These are phyloP conservation scores for Callionymus lyra DNA, from an alignment of 2,113 vertebrate genomes.

Conservation along the genomic window DNA sequence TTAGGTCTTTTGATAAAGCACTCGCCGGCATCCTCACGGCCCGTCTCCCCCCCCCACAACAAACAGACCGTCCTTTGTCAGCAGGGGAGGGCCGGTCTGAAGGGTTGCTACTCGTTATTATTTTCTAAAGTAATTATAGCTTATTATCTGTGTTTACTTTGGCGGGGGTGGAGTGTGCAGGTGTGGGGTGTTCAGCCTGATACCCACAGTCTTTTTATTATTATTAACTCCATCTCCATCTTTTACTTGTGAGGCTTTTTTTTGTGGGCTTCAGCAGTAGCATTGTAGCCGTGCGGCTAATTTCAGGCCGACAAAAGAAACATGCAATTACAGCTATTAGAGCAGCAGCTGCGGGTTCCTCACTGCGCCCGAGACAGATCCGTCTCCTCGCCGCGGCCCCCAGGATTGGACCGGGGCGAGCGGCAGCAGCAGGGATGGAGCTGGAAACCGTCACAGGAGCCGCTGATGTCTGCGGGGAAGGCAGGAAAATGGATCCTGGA, in stretches of 20 bases:
- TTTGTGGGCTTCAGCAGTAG: slow-evolving; percentile 72
- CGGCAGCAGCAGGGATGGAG: slow-evolving; percentile 23
- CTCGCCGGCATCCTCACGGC: slow-evolving; percentile 65
- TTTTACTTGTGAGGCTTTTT: slow-evolving; percentile 73
- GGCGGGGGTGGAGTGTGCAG: slow-evolving; percentile 82
- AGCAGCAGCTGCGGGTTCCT: slow-evolving; percentile 87
- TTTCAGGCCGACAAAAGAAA: slow-evolving; percentile 86
- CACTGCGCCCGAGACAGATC: slow-evolving; percentile 48
- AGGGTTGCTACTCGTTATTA: slow-evolving; percentile 73
- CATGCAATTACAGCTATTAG: slow-evolving; percentile 94
- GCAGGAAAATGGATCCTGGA: slow-evolving; percentile 38
- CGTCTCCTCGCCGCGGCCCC: slow-evolving; percentile 38
- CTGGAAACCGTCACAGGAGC: slow-evolving; percentile 35
- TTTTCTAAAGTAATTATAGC: slow-evolving; percentile 93
- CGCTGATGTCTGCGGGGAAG: slow-evolving; percentile 29
- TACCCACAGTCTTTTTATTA: slow-evolving; percentile 66
- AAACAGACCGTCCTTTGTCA: slow-evolving; percentile 81
- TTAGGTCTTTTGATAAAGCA: slow-evolving; percentile 58
- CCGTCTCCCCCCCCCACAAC: slow-evolving; percentile 73
- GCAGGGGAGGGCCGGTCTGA: slow-evolving; percentile 40
- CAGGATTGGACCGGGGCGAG: slow-evolving; percentile 15
- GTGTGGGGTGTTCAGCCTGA: slow-evolving; percentile 87
- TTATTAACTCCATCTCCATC: slow-evolving; percentile 27
- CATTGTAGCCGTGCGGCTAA: slow-evolving; percentile 84
- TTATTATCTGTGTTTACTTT: slow-evolving; percentile 98